These are phyloP conservation scores for Coelopa pilipes DNA, from an alignment of 2,888 invertebrate genomes.

Conservation along the genomic window DNA sequence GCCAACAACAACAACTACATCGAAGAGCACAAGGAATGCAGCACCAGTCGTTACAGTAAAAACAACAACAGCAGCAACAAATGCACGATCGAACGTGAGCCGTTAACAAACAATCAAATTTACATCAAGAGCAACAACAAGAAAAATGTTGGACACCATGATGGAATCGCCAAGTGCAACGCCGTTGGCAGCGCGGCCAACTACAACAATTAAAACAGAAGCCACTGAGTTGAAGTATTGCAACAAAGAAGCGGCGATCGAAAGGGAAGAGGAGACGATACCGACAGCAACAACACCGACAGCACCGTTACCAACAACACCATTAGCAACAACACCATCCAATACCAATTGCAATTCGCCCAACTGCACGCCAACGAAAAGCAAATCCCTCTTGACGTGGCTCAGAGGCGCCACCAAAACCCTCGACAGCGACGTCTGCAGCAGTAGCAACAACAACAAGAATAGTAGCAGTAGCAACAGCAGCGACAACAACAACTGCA, in stretches of 20 bases:
- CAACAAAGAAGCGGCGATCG: no score
- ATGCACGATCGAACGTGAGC: slow-evolving; percentile 45
- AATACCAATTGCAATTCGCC: slow-evolving; percentile 59
- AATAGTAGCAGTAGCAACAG: neutral
- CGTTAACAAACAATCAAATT: slow-evolving; percentile 42
- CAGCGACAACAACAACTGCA: slow-evolving; percentile 42
- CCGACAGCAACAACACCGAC: slow-evolving; percentile 33
- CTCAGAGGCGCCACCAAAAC: slow-evolving; percentile 53
- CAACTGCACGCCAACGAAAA: slow-evolving; percentile 55
- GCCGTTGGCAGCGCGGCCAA: slow-evolving; percentile 39
- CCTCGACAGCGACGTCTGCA: slow-evolving; percentile 29
- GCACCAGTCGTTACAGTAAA: neutral
- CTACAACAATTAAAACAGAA: slow-evolving; percentile 39
- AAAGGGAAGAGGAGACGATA: no score
- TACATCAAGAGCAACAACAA: slow-evolving; percentile 36
- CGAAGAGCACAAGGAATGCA: neutral
- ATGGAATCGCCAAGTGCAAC: slow-evolving; percentile 31
- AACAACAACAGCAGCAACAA: slow-evolving; percentile 30
- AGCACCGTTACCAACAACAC: slow-evolving; percentile 41
- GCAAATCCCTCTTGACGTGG: slow-evolving; percentile 62
- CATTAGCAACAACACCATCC: slow-evolving; percentile 41
- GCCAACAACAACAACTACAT: neutral
- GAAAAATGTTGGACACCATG: slow-evolving; percentile 29
- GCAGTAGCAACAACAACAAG: slow-evolving; percentile 24
- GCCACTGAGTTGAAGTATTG: slow-evolving; percentile 47